These are phyloP conservation scores for Zophobas morio DNA, from an alignment of 1,140 invertebrate genomes.

Conservation along the genomic window DNA sequence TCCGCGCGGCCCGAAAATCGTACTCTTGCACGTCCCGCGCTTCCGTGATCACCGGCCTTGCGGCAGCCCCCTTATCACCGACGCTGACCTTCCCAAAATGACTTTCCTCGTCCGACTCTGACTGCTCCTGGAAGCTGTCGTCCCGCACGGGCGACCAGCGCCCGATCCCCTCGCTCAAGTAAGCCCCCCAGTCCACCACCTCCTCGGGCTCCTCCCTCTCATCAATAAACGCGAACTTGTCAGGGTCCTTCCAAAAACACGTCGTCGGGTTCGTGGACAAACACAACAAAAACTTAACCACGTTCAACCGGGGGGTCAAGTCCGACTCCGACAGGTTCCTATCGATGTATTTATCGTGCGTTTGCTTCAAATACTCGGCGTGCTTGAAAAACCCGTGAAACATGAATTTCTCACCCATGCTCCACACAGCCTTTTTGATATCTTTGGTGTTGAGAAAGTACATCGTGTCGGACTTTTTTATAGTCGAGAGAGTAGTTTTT, in stretches of 20 bases:
- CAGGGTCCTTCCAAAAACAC: slow-evolving; percentile 60
- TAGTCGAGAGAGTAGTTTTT: slow-evolving; percentile 51
- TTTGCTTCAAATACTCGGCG: slow-evolving; percentile 55
- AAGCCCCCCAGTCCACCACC: slow-evolving; percentile 63
- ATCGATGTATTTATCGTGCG: slow-evolving; percentile 61
- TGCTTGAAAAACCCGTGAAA: slow-evolving; percentile 63
- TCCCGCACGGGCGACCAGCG: slow-evolving; percentile 2
- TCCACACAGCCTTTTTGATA: slow-evolving; percentile 59
- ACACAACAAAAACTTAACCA: slow-evolving; percentile 61
- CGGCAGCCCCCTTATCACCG: not conserved
- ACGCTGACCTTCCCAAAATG: not conserved
- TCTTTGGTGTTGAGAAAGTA: slow-evolving; percentile 61
- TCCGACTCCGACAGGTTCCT: slow-evolving; percentile 52
- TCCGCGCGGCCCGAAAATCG: slow-evolving; percentile 19
- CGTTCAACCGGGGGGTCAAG: slow-evolving; percentile 52
- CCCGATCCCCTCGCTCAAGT: slow-evolving; percentile 63
- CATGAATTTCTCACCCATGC: slow-evolving; percentile 62
- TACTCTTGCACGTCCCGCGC: not conserved
- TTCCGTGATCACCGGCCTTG: not conserved
- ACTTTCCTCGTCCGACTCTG: not conserved
- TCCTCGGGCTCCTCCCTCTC: slow-evolving; percentile 50
- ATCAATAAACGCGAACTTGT: slow-evolving; percentile 50
- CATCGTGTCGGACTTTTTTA: slow-evolving; percentile 60
- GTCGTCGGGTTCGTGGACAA: slow-evolving; percentile 63
- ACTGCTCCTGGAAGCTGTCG: not conserved